Evolutionary conservation across 2,888 invertebrate genomes (phyloP).

Genomic region (Girardia tigrina): DNA sequence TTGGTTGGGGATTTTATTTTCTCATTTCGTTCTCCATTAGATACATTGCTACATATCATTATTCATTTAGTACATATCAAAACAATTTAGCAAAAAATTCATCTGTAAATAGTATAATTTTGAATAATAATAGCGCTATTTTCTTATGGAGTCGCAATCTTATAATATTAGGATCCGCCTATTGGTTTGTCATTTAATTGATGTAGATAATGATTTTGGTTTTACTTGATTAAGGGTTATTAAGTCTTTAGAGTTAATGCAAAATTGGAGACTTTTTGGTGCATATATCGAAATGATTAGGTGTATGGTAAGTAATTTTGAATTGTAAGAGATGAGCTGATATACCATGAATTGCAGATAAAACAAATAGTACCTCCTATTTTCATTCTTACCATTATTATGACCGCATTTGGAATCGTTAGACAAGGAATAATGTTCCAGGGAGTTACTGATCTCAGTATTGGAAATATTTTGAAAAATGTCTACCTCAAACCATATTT

Average conservation of each 20-base stretch:
- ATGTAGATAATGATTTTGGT: background rate
- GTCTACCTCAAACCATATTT: constrained; percentile 77
- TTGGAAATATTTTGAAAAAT: constrained; percentile 53
- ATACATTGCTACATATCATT: background rate
- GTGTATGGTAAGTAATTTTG: constrained; percentile 69
- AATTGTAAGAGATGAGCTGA: background rate
- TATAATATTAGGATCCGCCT: background rate
- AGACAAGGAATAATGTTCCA: constrained; percentile 83
- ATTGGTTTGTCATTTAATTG: background rate
- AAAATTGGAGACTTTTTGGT: constrained; percentile 62
- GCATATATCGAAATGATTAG: constrained; percentile 98
- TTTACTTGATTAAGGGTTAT: constrained; percentile 32
- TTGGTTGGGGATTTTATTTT: constrained; percentile 36
- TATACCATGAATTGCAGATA: background rate
- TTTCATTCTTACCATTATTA: constrained; percentile 77
- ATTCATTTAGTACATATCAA: too few relatives aligned
- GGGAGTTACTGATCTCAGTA: constrained; percentile 49
- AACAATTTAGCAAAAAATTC: background rate
- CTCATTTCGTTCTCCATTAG: constrained; percentile 30
- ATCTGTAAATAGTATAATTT: background rate
- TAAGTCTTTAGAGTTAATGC: constrained; percentile 35
- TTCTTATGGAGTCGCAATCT: background rate
- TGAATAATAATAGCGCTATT: background rate
- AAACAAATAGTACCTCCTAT: constrained; percentile 46
- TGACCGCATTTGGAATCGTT: constrained; percentile 91